phyloP scores from a whole-genome alignment of 2,888 invertebrate genomes.

The Thyatira batis region DNA sequence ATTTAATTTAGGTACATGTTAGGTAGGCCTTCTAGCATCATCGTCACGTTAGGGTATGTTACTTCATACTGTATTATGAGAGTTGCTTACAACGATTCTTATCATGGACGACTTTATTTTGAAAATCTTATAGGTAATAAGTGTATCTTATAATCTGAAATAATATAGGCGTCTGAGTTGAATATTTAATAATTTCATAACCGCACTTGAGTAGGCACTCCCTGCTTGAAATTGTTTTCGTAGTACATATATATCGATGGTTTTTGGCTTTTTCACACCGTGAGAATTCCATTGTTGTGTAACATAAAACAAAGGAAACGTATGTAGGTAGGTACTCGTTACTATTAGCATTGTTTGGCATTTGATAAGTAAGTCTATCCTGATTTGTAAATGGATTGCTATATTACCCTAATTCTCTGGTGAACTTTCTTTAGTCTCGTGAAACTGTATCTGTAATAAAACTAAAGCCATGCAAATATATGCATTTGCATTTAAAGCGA shows the following conservation, averaged over 20 bases:
- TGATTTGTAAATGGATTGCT: constrained; percentile 1
- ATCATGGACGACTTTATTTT: too few species aligned
- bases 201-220: not conserved
- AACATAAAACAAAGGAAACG: constrained; percentile 41
- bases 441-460: not conserved
- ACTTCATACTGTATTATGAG: too few species aligned
- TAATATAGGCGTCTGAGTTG: too few species aligned
- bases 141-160: too few species aligned
- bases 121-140: too few species aligned
- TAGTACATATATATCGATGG: too few species aligned
- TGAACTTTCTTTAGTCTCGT: not conserved
- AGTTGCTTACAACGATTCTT: too few species aligned
- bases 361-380: constrained; percentile 21
- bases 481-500: not conserved
- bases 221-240: constrained; percentile 21
- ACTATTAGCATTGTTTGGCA: constrained; percentile 29
- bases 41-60: too few species aligned
- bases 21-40: too few species aligned
- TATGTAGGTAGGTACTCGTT: constrained; percentile 17
- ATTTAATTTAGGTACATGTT: not conserved
- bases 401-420: not conserved
- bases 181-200: too few species aligned
- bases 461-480: not conserved
- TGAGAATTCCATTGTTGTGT: constrained; percentile 38
- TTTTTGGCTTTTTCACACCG: constrained; percentile 31